Base-by-base conservation (phyloP, 2,888 invertebrate genomes). In the Volucella zonaria region DNA sequence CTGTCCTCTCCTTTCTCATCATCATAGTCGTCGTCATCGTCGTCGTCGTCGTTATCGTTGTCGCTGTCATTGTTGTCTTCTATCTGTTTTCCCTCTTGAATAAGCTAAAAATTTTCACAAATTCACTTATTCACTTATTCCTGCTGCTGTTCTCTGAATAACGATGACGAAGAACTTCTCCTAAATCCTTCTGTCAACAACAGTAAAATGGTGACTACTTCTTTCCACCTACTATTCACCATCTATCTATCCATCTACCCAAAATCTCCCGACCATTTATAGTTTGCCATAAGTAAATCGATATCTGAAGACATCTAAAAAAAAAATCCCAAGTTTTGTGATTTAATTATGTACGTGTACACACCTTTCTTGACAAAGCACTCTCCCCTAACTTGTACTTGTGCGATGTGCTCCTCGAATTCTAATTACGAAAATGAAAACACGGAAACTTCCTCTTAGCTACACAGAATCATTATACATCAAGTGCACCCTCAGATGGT, bases 261-360 rank as follows among this genome's bases (percentile, higher is more conserved):
- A 12, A 14, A 23, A 23, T 49, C 38, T 14, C n/a, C 43, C 51
- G 31, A 31, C 31, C 45, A 45, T 45, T 45, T 45, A 8, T 45
- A 45, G 23, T 8, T 11, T 31, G 3, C 14, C 42, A 43, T 23
- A 56, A 14, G 31, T 42, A 59, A 70, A 70, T 62, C 64, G 75
- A 81, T 70, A 42, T 78, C 47, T n/a, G 64, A 43, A 6, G 6
- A 31, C 56, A 43, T 2, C 40, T 43, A 40, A 43, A 42, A 15
- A 42, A 38, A 31, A 18, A 47, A 18, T 9, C 43, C 15, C 18
- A 31, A 56, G 10, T 31, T 66, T 70, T 47, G 40, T 47, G 38
- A 73, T 78, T 78, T 68, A 77, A 82, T 78, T 82, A 78, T 78
- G 73, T 6, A 31, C 31, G 31, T 6, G 31, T 31, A 6, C 31